Evolutionary conservation across 2,888 invertebrate species (phyloP).

Genomic region (Epinotia ramella): DNA sequence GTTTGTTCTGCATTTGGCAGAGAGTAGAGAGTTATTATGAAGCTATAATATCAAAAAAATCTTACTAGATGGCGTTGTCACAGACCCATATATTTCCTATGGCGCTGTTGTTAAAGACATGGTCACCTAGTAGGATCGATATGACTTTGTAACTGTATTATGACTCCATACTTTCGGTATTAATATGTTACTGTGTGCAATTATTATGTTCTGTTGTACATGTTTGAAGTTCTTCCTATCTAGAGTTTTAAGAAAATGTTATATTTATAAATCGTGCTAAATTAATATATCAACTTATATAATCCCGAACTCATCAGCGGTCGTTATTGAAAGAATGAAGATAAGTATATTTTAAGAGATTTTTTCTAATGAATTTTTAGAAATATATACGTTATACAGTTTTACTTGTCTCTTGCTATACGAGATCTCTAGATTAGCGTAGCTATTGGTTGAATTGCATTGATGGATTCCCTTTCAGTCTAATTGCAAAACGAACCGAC

Average conservation of each 20-base stretch:
- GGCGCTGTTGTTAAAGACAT: neutral
- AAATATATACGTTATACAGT: conserved; percentile 71
- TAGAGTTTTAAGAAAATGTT: conserved; percentile 75
- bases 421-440: conserved; percentile 69
- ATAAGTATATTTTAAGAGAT: conserved; percentile 85
- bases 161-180: conserved; percentile 51
- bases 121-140: neutral
- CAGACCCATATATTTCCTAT: neutral
- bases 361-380: conserved; percentile 80
- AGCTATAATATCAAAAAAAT: neutral
- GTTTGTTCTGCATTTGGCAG: conserved; percentile 6
- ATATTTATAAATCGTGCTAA: conserved; percentile 77
- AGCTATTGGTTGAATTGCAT: conserved; percentile 41
- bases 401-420: conserved; percentile 79
- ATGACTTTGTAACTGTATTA: neutral
- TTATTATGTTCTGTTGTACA: conserved; percentile 77
- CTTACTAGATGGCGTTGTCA: neutral
- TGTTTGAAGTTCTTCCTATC: conserved; percentile 79
- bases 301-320: conserved; percentile 62
- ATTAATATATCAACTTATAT: conserved; percentile 69
- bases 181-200: conserved; percentile 78
- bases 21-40: neutral
- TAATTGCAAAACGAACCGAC: neutral
- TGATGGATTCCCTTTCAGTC: neutral
- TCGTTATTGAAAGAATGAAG: conserved; percentile 73